These are phyloP conservation scores for Pipa parva DNA, from an alignment of 2,113 vertebrate genomes.

Conservation along the genomic window DNA sequence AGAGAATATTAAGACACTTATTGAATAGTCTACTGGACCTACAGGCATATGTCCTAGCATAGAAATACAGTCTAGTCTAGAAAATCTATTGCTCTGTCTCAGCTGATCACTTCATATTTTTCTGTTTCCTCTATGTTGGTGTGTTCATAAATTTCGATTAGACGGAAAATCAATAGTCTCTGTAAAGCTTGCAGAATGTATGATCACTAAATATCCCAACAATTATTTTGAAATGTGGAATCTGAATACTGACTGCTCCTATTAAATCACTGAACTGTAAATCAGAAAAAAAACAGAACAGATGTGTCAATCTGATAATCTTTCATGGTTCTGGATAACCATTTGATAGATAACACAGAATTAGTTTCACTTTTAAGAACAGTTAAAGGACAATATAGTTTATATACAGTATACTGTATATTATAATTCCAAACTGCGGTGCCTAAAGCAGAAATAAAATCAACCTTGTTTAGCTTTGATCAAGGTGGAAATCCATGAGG, in stretches of 20 bases:
- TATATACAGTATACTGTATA: too few relatives aligned
- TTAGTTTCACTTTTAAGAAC: too few relatives aligned
- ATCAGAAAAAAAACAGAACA: background rate
- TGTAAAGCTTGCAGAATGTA: background rate
- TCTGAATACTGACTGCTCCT: background rate
- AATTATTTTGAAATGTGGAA: background rate
- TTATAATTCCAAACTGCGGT: too few relatives aligned
- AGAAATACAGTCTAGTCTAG: too few relatives aligned
- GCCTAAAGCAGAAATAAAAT: too few relatives aligned
- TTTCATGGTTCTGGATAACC: background rate
- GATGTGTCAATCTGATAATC: background rate
- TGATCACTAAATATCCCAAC: conserved; percentile 4
- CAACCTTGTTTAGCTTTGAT: too few relatives aligned
- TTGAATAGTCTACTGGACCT: too few relatives aligned
- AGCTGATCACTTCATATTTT: background rate
- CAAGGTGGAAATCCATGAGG: too few relatives aligned
- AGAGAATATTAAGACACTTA: too few relatives aligned
- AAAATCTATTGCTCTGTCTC: background rate
- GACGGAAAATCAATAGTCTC: background rate
- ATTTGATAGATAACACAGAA: background rate
- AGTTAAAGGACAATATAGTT: too few relatives aligned
- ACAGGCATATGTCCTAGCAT: too few relatives aligned
- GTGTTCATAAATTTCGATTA: background rate
- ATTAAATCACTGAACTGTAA: background rate
- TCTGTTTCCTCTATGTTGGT: background rate